Evolutionary conservation across 2,797 vertebrate species (phyloP).

Genomic region (Myotis myotis): DNA sequence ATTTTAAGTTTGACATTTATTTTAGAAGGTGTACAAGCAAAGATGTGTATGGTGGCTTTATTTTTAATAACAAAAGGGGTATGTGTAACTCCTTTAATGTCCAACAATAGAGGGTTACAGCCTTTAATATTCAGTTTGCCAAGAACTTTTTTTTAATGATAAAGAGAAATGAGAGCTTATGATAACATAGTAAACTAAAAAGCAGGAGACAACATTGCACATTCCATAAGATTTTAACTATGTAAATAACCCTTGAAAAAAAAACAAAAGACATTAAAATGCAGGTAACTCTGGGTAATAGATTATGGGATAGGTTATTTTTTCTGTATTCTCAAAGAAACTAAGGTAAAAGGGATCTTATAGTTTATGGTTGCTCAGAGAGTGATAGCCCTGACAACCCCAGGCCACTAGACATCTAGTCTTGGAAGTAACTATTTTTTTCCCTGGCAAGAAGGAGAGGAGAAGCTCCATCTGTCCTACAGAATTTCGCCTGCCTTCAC

Average conservation of each 20-base stretch:
- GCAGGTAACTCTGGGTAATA: background rate
- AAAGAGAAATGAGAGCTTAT: background rate
- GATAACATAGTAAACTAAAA: constrained; percentile 25
- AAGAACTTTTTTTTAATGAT: background rate
- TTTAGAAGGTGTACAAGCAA: background rate
- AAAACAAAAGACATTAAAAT: background rate
- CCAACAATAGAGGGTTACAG: background rate
- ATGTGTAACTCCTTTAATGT: background rate
- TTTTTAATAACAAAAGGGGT: background rate
- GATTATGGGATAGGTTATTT: background rate
- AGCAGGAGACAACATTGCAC: background rate
- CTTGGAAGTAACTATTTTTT: background rate
- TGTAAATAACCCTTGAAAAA: background rate
- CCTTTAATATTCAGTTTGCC: constrained; percentile 26
- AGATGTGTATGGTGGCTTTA: background rate
- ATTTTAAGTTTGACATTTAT: constrained; percentile 36
- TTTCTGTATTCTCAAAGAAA: constrained; percentile 35
- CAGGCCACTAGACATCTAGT: background rate
- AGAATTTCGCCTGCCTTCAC: background rate
- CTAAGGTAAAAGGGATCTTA: background rate
- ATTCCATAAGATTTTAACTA: background rate
- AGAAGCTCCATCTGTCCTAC: background rate
- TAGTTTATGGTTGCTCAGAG: background rate
- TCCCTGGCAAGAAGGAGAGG: background rate
- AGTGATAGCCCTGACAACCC: background rate